phyloP scores from a whole-genome alignment of 2,113 vertebrate genomes.

The Forbesichthys agassizii region DNA sequence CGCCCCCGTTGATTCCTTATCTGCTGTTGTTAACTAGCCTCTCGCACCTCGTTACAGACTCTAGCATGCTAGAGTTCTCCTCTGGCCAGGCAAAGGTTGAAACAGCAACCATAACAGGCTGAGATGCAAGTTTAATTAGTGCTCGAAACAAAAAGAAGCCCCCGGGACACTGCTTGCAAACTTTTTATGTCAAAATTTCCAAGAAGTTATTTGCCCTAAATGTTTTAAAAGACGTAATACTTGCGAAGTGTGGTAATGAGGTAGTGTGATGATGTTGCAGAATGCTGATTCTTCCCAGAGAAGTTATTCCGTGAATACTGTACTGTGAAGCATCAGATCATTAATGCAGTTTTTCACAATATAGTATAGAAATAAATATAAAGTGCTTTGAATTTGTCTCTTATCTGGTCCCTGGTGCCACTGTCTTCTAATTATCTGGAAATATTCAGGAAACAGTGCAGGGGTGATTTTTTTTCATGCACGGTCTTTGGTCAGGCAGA shows the following conservation, averaged over 20 bases:
- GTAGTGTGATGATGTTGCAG: conserved; percentile 31
- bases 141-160: conserved; percentile 11
- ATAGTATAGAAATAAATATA: conserved; percentile 21
- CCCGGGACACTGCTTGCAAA: conserved; percentile 31
- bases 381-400: conserved; percentile 8
- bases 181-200: conserved; percentile 43
- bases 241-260: conserved; percentile 44
- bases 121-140: conserved; percentile 53
- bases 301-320: conserved; percentile 17
- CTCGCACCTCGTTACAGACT: conserved; percentile 8
- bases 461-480: conserved; percentile 7
- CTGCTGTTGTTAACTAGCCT: conserved; percentile 13
- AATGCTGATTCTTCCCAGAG: conserved; percentile 32
- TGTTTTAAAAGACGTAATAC: conserved; percentile 33
- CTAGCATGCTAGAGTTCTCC: background rate
- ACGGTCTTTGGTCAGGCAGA: conserved; percentile 4
- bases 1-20: conserved; percentile 22
- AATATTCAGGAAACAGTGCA: background rate
- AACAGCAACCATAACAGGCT: conserved; percentile 27
- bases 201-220: conserved; percentile 32
- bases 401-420: background rate
- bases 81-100: conserved; percentile 30
- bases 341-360: conserved; percentile 17
- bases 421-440: conserved; percentile 11
- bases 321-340: background rate